phyloP scores from a whole-genome alignment of 30 jellyfish, hydroid and myxozoan species.

The Aurelia sp. region DNA sequence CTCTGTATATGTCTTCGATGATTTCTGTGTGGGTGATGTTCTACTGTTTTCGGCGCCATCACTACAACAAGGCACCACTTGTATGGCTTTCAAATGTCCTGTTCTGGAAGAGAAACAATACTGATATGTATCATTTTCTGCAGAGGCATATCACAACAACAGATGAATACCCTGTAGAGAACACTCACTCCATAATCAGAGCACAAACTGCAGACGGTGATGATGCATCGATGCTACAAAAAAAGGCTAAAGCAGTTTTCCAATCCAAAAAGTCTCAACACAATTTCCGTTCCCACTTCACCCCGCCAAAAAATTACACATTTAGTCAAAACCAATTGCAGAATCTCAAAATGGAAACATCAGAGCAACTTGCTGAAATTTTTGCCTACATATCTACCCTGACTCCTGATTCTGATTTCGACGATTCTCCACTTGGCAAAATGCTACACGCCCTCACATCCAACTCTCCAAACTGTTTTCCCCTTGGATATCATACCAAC shows the following conservation, averaged over 20 bases:
- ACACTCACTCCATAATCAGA: conserved; percentile 22
- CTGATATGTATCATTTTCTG: not conserved
- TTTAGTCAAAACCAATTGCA: conserved; percentile 44
- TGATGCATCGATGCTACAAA: conserved; percentile 16
- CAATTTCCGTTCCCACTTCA: conserved; percentile 25
- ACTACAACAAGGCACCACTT: not conserved
- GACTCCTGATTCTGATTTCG: conserved; percentile 17
- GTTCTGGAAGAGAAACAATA: conserved; percentile 23
- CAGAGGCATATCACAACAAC: conserved; percentile 19
- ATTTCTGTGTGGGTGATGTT: conserved; percentile 24
- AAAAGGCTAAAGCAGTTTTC: conserved; percentile 36
- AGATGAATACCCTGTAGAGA: conserved; percentile 23
- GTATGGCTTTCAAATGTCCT: conserved; percentile 38
- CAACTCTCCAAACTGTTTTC: conserved; percentile 2
- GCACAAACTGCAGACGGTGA: conserved; percentile 29
- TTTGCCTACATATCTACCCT: not conserved
- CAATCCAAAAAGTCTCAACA: conserved; percentile 34
- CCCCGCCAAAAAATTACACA: conserved; percentile 32
- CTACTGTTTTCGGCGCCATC: conserved; percentile 25
- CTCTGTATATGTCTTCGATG: not conserved
- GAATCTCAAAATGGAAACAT: conserved; percentile 7
- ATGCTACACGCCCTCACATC: not conserved
- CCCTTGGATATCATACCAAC: conserved; percentile 12
- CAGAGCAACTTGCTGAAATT: conserved; percentile 15
- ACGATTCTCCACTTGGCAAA: conserved; percentile 20